A percentile compares a stretch with the other conserved stretches of the same genome.
Evolutionary conservation across 2,888 invertebrate species (phyloP).

Genomic region (Parnassius apollo): DNA sequence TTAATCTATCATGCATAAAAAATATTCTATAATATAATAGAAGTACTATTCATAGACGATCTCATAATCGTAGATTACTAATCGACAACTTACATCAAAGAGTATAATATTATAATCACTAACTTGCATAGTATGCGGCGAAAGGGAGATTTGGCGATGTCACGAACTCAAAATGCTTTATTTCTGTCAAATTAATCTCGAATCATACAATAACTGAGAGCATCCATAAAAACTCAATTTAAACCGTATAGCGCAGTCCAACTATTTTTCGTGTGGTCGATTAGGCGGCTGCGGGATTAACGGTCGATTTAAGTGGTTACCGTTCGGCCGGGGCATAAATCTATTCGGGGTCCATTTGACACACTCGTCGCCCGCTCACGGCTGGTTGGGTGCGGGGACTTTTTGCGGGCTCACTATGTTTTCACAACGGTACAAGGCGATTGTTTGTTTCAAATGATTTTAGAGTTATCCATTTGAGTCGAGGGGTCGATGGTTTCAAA

Average conservation of each 20-base stretch:
- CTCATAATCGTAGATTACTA: no score
- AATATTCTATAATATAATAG: no score
- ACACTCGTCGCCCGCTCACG: constrained; percentile 34
- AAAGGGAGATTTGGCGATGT: no score
- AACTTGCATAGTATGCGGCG: no score
- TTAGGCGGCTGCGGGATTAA: constrained; percentile 20
- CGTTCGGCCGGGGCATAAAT: constrained; percentile 41
- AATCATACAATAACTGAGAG: background rate
- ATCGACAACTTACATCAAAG: no score
- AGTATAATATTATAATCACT: no score
- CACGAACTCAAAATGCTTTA: no score
- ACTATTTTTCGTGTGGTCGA: constrained; percentile 13
- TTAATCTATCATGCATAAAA: no score
- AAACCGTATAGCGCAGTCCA: constrained; percentile 29
- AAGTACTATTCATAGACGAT: no score
- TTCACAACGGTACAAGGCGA: background rate
- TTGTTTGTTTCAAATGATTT: constrained; percentile 1
- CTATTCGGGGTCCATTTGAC: constrained; percentile 43
- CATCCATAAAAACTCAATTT: constrained; percentile 32
- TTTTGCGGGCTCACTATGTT: background rate
- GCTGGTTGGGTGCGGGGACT: constrained; percentile 6
- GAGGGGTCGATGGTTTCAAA: background rate
- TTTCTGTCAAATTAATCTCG: no score
- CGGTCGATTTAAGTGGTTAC: constrained; percentile 41
- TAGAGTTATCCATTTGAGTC: background rate